Evolutionary conservation across 1,140 invertebrate genomes (phyloP).

Genomic region (Periplaneta americana): DNA sequence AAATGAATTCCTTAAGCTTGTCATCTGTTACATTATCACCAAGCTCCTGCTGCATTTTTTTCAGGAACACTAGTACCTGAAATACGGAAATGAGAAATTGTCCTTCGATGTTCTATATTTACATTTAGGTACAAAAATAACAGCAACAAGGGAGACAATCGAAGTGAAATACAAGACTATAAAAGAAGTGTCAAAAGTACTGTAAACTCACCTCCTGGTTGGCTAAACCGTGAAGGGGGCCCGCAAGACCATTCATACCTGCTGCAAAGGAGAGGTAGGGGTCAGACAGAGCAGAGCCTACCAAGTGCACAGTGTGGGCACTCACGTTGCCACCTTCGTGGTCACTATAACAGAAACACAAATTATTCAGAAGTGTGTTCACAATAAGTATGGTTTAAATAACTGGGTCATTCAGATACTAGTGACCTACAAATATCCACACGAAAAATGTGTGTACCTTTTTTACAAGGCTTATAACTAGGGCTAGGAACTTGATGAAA

Average conservation of each 20-base stretch:
- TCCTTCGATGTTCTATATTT: too few species aligned
- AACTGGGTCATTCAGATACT: too few species aligned
- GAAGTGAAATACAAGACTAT: background rate
- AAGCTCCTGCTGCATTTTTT: constrained; percentile 73
- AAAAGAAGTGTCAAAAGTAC: background rate
- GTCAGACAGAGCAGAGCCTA: constrained; percentile 91
- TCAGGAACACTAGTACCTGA: constrained; percentile 75
- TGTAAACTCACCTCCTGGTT: constrained; percentile 71
- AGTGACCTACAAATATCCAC: too few species aligned
- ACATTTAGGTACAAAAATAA: too few species aligned
- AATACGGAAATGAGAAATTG: constrained; percentile 20
- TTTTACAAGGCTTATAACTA: too few species aligned
- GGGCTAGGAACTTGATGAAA: too few species aligned
- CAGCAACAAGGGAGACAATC: too few species aligned
- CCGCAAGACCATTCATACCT: constrained; percentile 91
- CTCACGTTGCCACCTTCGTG: constrained; percentile 96
- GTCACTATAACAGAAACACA: constrained; percentile 54
- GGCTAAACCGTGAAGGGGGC: constrained; percentile 92
- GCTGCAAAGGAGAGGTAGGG: constrained; percentile 92
- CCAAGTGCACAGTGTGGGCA: constrained; percentile 91
- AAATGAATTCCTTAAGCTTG: constrained; percentile 87
- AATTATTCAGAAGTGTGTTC: too few species aligned
- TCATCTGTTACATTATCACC: constrained; percentile 80
- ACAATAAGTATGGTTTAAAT: too few species aligned
- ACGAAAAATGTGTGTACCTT: too few species aligned